These are phyloP conservation scores for Bolinopsis microptera DNA, from an alignment of 37 sponge, comb jelly and placozoan species.

Conservation along the genomic window DNA sequence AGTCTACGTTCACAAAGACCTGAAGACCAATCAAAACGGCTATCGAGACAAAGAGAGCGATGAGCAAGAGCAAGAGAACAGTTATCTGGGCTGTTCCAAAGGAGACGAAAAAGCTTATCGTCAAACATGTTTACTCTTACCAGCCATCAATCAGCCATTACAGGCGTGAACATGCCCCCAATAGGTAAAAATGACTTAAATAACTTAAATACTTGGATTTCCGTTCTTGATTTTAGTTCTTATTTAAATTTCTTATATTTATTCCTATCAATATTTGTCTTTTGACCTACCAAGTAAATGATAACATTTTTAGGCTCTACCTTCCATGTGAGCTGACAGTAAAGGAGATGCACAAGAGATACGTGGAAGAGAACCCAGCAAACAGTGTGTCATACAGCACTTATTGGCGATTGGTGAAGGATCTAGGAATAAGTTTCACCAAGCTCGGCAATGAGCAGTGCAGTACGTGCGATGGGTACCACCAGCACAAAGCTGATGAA, in stretches of 20 bases:
- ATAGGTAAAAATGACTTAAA: too few relatives aligned
- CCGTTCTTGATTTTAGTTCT: too few relatives aligned
- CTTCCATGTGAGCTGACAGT: slow-evolving; percentile 5
- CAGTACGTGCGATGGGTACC: background rate
- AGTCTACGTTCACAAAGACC: background rate
- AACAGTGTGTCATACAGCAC: background rate
- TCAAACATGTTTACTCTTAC: background rate
- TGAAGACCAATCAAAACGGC: background rate
- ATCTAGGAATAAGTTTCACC: background rate
- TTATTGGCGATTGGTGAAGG: background rate
- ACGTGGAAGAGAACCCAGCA: background rate
- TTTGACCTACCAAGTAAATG: too few relatives aligned
- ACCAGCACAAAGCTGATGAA: background rate
- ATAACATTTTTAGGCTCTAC: background rate
- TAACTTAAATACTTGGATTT: too few relatives aligned
- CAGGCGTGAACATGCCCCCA: background rate
- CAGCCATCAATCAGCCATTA: slow-evolving; percentile 11
- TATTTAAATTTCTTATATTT: too few relatives aligned
- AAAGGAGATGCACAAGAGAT: background rate
- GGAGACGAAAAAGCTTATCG: slow-evolving; percentile 25
- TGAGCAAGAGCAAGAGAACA: background rate
- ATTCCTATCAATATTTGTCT: too few relatives aligned
- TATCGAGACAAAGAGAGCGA: background rate
- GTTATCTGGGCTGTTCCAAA: slow-evolving; percentile 1
- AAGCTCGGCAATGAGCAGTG: background rate